Evolutionary conservation across 1,140 invertebrate species (phyloP).

Genomic region (Aphis gossypii): DNA sequence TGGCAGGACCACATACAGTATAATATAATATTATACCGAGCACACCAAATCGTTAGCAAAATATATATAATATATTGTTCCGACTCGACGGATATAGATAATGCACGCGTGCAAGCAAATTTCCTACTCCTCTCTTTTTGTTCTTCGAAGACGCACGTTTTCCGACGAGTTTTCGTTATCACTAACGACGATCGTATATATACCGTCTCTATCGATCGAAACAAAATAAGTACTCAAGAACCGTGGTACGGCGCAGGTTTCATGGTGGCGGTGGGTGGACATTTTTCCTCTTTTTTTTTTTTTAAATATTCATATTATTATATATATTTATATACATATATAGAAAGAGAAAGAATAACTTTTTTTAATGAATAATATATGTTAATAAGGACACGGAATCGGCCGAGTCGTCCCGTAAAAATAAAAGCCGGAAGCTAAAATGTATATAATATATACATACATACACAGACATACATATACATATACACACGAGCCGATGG

Average conservation of each 20-base stretch:
- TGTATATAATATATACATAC: background rate
- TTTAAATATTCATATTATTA: background rate
- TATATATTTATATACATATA: background rate
- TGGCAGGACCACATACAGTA: background rate
- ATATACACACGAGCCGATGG: background rate
- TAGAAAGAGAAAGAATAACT: background rate
- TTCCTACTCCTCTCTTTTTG: background rate
- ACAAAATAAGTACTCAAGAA: background rate
- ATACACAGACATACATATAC: background rate
- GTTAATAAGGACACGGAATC: constrained; percentile 13
- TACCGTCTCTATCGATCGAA: background rate
- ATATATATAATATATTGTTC: background rate
- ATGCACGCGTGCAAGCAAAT: background rate
- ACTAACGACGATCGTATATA: background rate
- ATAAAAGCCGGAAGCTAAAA: constrained; percentile 46
- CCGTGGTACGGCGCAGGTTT: background rate
- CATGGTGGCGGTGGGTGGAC: background rate
- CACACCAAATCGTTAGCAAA: background rate
- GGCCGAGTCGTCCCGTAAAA: constrained; percentile 18
- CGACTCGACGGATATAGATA: background rate
- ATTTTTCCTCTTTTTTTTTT: background rate
- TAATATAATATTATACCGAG: background rate
- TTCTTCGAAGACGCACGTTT: background rate
- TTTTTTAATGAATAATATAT: constrained; percentile 37
- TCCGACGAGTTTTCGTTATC: background rate